Evolutionary conservation across 2,113 vertebrate genomes (phyloP), one percentile per base, ranked within the genome.

Genomic region (Ctenodactylus gundi): DNA sequence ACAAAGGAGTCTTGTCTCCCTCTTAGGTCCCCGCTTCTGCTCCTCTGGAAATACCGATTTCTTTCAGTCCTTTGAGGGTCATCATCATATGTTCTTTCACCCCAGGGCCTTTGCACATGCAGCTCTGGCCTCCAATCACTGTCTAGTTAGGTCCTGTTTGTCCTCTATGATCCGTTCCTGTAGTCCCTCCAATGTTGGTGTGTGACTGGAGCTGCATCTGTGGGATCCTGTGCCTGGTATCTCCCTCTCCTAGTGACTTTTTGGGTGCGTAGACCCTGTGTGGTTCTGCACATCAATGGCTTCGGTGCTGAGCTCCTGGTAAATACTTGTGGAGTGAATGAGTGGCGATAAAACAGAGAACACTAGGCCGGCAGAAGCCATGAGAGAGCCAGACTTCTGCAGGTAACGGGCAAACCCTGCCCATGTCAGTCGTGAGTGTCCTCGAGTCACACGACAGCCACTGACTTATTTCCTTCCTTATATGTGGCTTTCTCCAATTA

Each of bases 91-190:
- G 0, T 41, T 20, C 23, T 65, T 64, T 20, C 2, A 67, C 84
- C 68, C 49, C 87, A 83, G 68, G 90, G 13, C 80, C 78, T 95
- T 83, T 85, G 68, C 68, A 93, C 12, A 6, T 21, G 44, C 27
- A 0, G 3, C 2, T n/a, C 27, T 18, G 0, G 34, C 3, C 27
- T 25, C 31, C 12, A n/a, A n/a, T n/a, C n/a, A 31, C 4, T 39
- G 20, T 55, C 39, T 41, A 31, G 36, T 44, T 46, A 75, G 46
- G 46, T 13, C 51, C 8, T 21, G 20, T 34, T 41, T 29, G 36
- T 31, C 14, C 27, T 39, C 36, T 20, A 39, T 25, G 20, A 39
- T 87, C 13, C 70, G 77, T 82, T 77, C 57, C 60, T 72, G 41
- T 60, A 57, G 41, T 60, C 78, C 23, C 17, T n/a, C 7, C 25